Conservation (phyloP, 1,140 invertebrate genomes). For the Ceratitis capitata region DNA sequence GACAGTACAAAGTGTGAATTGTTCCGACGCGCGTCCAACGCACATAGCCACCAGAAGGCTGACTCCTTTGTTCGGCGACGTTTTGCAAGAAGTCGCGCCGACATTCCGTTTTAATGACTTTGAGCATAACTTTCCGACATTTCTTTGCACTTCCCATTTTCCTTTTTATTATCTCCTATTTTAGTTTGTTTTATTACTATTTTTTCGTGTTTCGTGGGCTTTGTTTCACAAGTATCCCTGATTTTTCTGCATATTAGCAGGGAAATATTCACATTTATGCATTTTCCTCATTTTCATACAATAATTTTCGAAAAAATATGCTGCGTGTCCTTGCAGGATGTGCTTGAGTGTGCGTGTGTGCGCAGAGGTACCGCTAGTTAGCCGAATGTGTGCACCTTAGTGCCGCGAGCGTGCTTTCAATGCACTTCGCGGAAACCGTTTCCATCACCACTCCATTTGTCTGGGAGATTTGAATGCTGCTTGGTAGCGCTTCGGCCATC, state of each 20-base stretch:
- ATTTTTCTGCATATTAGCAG: background rate
- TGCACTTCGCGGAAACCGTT: conserved; percentile 1
- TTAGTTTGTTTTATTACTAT: background rate
- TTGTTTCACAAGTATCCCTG: background rate
- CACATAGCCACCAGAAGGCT: no score
- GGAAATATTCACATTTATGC: background rate
- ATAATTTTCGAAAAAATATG: background rate
- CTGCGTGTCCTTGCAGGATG: background rate
- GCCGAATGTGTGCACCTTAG: background rate
- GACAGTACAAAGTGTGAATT: background rate
- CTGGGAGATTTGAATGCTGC: background rate
- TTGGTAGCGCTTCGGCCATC: background rate
- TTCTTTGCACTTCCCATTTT: background rate
- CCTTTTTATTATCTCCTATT: background rate
- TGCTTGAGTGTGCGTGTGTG: background rate
- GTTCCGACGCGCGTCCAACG: background rate
- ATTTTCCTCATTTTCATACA: background rate
- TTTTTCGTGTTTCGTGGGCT: background rate
- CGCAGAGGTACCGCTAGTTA: background rate
- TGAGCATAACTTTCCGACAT: background rate
- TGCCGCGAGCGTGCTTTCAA: background rate
- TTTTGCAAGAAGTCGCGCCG: conserved; percentile 19
- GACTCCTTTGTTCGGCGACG: background rate
- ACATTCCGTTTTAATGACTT: conserved; percentile 5
- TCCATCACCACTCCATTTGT: background rate